Conservation (phyloP, 2,113 vertebrate genomes). For the Cairina moschata region DNA sequence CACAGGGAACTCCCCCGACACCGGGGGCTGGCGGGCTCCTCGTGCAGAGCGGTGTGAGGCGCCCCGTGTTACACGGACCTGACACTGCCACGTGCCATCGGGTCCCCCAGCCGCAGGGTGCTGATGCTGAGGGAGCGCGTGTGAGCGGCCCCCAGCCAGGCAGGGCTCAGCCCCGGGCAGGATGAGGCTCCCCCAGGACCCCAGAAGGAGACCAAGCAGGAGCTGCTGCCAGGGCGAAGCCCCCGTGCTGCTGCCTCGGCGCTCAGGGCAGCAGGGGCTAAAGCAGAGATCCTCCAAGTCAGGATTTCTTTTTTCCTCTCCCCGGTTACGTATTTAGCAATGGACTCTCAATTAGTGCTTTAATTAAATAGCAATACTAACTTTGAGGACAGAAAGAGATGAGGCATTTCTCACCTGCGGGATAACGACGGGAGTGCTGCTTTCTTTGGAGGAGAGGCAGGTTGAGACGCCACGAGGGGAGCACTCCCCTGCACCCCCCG, state of each 20-base stretch:
- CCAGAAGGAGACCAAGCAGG: background rate
- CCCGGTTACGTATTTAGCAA: background rate
- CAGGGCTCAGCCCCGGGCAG: background rate
- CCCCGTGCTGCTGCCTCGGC: background rate
- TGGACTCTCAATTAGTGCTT: rapidly evolving
- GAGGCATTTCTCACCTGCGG: background rate
- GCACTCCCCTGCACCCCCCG: background rate
- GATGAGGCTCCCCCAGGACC: rapidly evolving
- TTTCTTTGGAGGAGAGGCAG: background rate
- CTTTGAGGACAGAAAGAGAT: background rate
- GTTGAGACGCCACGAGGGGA: background rate
- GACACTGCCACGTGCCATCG: background rate
- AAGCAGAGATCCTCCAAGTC: background rate
- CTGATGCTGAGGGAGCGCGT: rapidly evolving
- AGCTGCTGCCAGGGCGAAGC: background rate
- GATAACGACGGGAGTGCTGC: background rate
- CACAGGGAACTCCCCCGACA: background rate
- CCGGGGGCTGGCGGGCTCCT: background rate
- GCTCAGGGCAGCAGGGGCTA: background rate
- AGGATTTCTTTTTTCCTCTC: rapidly evolving
- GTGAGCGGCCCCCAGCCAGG: background rate
- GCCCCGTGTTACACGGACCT: background rate
- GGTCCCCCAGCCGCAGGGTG: rapidly evolving
- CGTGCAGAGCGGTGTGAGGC: background rate
- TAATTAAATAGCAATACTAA: background rate